Percentiles rank a stretch among this genome's conserved stretches.
Evolutionary conservation across 2,113 vertebrate species (phyloP).

Genomic region (Pseudorasbora parva): DNA sequence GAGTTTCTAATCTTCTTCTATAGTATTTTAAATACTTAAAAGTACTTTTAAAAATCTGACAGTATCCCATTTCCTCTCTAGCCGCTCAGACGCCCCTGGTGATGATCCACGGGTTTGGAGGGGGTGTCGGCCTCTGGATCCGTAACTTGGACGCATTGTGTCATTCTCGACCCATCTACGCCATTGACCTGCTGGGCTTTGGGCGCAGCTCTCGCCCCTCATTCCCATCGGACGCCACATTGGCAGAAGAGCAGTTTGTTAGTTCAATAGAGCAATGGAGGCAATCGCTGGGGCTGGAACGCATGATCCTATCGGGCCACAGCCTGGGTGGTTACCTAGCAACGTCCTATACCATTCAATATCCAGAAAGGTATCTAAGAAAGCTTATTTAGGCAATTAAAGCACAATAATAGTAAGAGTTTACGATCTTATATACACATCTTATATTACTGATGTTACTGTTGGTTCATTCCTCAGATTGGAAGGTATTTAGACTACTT

Average conservation of each 20-base stretch:
- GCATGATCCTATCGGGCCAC: conserved; percentile 85
- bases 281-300: conserved; percentile 78
- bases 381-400: not conserved
- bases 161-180: conserved; percentile 73
- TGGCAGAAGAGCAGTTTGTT: conserved; percentile 86
- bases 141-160: conserved; percentile 84
- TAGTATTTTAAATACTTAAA: too few relatives aligned
- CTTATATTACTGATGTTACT: too few relatives aligned
- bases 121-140: conserved; percentile 89
- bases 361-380: conserved; percentile 79
- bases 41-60: not conserved
- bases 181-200: conserved; percentile 89
- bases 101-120: conserved; percentile 91
- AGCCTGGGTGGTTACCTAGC: conserved; percentile 84
- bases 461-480: too few relatives aligned
- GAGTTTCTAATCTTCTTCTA: not conserved
- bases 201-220: conserved; percentile 85
- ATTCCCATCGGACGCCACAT: conserved; percentile 79
- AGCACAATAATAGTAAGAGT: not conserved
- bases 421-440: conserved; percentile 37
- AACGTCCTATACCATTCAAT: conserved; percentile 82
- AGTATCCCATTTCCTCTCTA: conserved; percentile 12
- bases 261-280: conserved; percentile 85
- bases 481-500: too few relatives aligned
- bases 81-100: conserved; percentile 82